phyloP scores from a whole-genome alignment of 2,797 vertebrate genomes.

The Aplochiton taeniatus region DNA sequence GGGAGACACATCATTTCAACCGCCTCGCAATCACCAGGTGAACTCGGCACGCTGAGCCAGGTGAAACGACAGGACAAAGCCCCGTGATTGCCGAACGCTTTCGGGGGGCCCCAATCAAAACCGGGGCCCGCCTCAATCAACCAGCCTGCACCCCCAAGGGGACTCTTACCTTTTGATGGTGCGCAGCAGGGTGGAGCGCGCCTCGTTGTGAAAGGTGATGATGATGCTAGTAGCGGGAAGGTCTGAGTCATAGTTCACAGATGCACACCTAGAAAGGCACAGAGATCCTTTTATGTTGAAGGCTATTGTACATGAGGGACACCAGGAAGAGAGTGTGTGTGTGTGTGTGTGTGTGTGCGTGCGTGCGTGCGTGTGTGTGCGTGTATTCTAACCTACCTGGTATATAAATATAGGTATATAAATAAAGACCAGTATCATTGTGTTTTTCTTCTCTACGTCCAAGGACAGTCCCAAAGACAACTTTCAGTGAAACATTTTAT shows the following conservation, averaged over 20 bases:
- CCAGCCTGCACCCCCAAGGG: no score
- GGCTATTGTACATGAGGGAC: background rate
- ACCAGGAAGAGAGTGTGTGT: background rate
- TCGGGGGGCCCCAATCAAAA: no score
- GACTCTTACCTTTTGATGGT: constrained; percentile 88
- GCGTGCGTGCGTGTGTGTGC: background rate
- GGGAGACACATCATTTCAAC: background rate
- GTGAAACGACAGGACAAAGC: background rate
- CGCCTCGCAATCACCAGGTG: background rate
- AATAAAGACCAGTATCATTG: no score
- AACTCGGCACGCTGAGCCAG: background rate
- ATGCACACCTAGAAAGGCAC: constrained; percentile 81
- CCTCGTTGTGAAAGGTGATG: constrained; percentile 98
- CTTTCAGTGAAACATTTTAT: no score
- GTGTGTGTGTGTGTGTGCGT: background rate
- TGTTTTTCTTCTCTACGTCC: no score
- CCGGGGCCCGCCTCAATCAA: no score
- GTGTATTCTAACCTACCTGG: background rate
- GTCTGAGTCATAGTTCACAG: constrained; percentile 83
- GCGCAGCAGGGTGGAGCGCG: constrained; percentile 92
- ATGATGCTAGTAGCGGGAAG: constrained; percentile 90
- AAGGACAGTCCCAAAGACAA: no score
- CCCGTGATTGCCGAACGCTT: no score
- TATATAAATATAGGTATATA: no score
- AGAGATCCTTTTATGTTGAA: no score